Conservation (phyloP, 2,888 invertebrate genomes). For the Rhorus exstirpatorius region DNA sequence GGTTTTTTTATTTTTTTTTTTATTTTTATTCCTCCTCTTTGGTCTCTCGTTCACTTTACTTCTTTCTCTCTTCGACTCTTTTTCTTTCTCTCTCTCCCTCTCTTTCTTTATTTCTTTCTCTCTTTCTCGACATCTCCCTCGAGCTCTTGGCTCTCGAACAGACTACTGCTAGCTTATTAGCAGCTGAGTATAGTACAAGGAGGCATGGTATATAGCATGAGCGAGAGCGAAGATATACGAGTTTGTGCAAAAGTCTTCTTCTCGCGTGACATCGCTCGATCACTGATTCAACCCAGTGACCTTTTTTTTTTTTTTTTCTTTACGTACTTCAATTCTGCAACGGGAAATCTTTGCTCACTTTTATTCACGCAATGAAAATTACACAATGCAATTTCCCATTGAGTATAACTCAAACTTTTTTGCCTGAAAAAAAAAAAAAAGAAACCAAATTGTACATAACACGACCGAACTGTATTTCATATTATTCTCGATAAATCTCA, state of each 20-base stretch:
- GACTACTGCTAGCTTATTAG: slow-evolving; percentile 48
- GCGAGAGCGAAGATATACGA: slow-evolving; percentile 12
- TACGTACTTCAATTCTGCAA: neutral
- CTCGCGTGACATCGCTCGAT: slow-evolving; percentile 51
- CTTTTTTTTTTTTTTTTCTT: slow-evolving; percentile 44
- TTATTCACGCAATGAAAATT: neutral
- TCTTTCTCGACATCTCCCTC: slow-evolving; percentile 47
- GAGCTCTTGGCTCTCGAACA: slow-evolving; percentile 40
- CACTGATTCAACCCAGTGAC: slow-evolving; percentile 59
- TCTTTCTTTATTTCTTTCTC: slow-evolving; percentile 30
- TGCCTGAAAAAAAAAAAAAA: no score
- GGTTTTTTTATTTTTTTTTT: slow-evolving; percentile 33
- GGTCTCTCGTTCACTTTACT: slow-evolving; percentile 42
- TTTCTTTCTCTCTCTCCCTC: slow-evolving; percentile 45
- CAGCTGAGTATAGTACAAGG: slow-evolving; percentile 17
- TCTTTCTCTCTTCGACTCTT: slow-evolving; percentile 40
- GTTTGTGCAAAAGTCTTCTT: slow-evolving; percentile 20
- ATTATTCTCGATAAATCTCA: no score
- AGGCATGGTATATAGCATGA: slow-evolving; percentile 31
- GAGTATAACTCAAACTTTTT: neutral
- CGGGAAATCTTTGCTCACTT: slow-evolving; percentile 1
- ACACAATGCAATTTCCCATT: neutral
- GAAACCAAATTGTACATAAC: no score
- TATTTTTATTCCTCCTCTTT: neutral
- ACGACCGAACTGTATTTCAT: no score